Base-by-base conservation (phyloP, 2,113 vertebrate genomes). In the Uria lomvia region DNA sequence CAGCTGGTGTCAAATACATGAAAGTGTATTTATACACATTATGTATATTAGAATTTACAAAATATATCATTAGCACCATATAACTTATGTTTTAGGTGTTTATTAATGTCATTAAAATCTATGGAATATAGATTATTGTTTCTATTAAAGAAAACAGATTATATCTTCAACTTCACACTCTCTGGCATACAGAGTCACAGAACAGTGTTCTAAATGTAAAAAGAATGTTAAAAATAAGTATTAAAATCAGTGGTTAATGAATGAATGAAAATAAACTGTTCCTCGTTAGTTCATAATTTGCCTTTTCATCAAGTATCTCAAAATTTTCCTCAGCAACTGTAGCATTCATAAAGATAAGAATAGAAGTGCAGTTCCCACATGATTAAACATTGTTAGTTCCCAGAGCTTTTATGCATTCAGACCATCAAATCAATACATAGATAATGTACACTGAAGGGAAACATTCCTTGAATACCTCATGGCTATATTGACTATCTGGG, bases 401-500 rank as follows among this genome's bases (percentile, higher is more conserved):
- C 72, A 72, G 71, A 65, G 52, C 55, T 96, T 88, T 76, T 90
- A 91, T 65, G 45, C 88, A 79, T 86, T 96, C 90, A 88, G 90
- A 84, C 59, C 66, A 62, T 66, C 81, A 96, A 92, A 94, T 95
- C 92, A 88, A 91, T 96, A 82, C 70, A 79, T 42, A 95, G 88
- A 82, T 93, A 94, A 88, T 81, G 60, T 82, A 95, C 68, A 86
- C 65, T 93, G 60, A 92, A 79, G 67, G 56, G 66, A 92, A 92
- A 73, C 59, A 71, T 96, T 90, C 77, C 47, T 92, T 80, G 79
- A 52, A 68, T 95, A 95, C 76, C 86, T 96, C 68, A 59, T 93
- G 91, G 68, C 87, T 92, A 96, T 97, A 96, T 86, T 97, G 93
- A 97, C 95, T 98, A 75, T 96, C 95, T 97, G 85, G 82, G 91